Evolutionary conservation across 1,140 invertebrate genomes (phyloP).

Genomic region (Drosophila ficusphila): DNA sequence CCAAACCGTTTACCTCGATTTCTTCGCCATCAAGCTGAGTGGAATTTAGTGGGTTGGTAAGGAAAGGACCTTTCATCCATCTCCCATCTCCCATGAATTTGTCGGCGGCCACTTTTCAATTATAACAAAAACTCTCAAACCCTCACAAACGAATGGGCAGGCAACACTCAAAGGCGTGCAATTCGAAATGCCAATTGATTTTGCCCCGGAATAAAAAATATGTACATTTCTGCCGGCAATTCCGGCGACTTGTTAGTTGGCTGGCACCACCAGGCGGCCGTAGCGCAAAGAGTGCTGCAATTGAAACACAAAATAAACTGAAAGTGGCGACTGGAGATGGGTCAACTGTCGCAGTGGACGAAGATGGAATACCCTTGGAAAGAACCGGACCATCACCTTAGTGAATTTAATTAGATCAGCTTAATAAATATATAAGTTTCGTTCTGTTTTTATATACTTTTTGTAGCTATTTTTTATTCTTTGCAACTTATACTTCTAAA

Average conservation of each 20-base stretch:
- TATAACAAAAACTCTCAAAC: slow-evolving; percentile 57
- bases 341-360: background rate
- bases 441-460: too few relatives aligned
- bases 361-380: slow-evolving; percentile 29
- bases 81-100: background rate
- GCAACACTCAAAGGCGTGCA: slow-evolving; percentile 71
- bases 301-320: slow-evolving; percentile 27
- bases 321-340: slow-evolving; percentile 4
- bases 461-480: too few relatives aligned
- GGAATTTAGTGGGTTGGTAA: slow-evolving; percentile 2
- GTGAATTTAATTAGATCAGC: too few relatives aligned
- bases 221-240: slow-evolving; percentile 38
- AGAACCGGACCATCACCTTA: background rate
- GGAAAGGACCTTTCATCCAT: slow-evolving; percentile 4
- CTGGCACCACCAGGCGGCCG: slow-evolving; percentile 10
- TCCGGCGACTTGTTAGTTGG: slow-evolving; percentile 41
- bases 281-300: slow-evolving; percentile 24
- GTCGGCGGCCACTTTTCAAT: slow-evolving; percentile 66
- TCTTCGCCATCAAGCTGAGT: background rate
- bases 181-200: slow-evolving; percentile 81
- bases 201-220: slow-evolving; percentile 52
- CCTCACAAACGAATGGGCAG: slow-evolving; percentile 51
- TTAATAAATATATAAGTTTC: too few relatives aligned
- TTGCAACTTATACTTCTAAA: too few relatives aligned
- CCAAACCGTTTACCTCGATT: slow-evolving; percentile 13